phyloP scores from a whole-genome alignment of 2,113 vertebrate species.

The Corvus hawaiiensis region DNA sequence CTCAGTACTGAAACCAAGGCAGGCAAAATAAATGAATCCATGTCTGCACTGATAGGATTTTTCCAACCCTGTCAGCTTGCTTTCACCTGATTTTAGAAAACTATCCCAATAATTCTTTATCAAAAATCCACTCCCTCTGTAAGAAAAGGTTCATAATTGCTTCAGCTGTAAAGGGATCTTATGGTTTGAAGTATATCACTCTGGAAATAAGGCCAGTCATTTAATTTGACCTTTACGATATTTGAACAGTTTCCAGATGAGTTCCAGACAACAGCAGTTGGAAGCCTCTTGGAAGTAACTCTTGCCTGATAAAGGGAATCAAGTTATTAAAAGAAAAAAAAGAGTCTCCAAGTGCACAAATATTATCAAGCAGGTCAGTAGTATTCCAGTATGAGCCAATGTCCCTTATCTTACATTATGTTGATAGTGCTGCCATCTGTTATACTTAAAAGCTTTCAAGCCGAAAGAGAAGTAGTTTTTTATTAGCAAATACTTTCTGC shows the following conservation, averaged over 20 bases:
- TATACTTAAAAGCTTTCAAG: constrained; percentile 9
- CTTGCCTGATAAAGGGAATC: not conserved
- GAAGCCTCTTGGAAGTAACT: not conserved
- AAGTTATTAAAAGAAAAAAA: not conserved
- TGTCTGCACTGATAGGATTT: rapidly evolving
- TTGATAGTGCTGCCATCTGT: not conserved
- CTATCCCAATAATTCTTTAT: not conserved
- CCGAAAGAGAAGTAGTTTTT: not conserved
- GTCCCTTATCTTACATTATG: not conserved
- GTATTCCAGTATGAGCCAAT: not conserved
- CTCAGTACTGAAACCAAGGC: not conserved
- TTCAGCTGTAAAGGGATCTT: not conserved
- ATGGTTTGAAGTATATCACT: not conserved
- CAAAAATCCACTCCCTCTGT: not conserved
- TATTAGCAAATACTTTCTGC: not conserved
- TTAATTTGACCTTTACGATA: constrained; percentile 2
- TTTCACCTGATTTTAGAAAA: not conserved
- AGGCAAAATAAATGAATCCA: not conserved
- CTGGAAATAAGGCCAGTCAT: not conserved
- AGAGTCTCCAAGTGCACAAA: not conserved
- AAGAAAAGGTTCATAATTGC: not conserved
- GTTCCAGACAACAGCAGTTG: not conserved
- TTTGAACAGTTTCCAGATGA: constrained; percentile 2
- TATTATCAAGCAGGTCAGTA: not conserved
- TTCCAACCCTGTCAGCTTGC: rapidly evolving